Evolutionary conservation across 2,797 vertebrate species (phyloP).

Genomic region (Apogon hyalosoma): DNA sequence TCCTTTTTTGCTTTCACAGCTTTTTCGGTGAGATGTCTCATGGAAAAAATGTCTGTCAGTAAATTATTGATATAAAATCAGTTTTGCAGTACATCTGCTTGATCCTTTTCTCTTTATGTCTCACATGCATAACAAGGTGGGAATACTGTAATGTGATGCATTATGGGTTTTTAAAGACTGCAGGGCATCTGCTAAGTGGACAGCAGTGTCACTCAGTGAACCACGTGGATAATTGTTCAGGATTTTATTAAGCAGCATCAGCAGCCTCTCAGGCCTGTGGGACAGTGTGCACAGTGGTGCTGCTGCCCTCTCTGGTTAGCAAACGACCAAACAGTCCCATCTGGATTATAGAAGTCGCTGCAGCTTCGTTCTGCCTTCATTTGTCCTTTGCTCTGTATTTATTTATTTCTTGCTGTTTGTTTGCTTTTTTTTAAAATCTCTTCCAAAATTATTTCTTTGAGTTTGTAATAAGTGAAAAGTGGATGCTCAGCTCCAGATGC

Average conservation of each 20-base stretch:
- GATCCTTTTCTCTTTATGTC: no score
- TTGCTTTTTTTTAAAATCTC: background rate
- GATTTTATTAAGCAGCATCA: slow-evolving; percentile 50
- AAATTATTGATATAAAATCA: background rate
- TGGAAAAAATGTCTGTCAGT: background rate
- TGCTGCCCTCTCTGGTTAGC: slow-evolving; percentile 69
- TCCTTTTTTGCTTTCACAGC: slow-evolving; percentile 4
- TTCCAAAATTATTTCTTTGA: no score
- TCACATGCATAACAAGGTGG: no score
- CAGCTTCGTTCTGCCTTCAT: slow-evolving; percentile 26
- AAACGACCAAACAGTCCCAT: slow-evolving; percentile 57
- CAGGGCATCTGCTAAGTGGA: slow-evolving; percentile 51
- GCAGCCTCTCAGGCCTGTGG: slow-evolving; percentile 47
- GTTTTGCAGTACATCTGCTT: background rate
- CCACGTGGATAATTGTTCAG: slow-evolving; percentile 1
- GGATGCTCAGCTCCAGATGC: background rate
- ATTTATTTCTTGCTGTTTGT: background rate
- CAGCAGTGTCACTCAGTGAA: slow-evolving; percentile 25
- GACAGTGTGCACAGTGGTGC: slow-evolving; percentile 40
- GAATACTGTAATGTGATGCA: no score
- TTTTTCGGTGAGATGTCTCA: background rate
- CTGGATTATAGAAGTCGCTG: slow-evolving; percentile 20
- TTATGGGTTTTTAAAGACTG: slow-evolving; percentile 9
- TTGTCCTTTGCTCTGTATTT: background rate
- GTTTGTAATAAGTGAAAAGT: background rate